Percentiles rank a stretch among this genome's conserved stretches.
Evolutionary conservation across 2,113 vertebrate genomes (phyloP).

Genomic region (Corythornis cristatus): DNA sequence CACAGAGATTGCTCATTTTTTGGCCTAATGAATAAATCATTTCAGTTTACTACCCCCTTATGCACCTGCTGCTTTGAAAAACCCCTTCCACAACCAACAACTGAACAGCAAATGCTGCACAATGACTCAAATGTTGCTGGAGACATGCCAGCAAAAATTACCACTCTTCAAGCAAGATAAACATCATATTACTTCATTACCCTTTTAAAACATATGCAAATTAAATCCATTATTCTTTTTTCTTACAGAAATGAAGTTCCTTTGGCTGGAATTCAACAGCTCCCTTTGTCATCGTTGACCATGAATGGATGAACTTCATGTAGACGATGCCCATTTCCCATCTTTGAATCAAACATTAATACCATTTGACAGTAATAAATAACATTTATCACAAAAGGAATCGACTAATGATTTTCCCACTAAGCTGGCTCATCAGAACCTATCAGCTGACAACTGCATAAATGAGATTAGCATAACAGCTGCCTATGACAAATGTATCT

Average conservation of each 20-base stretch:
- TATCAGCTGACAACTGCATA: constrained; percentile 92
- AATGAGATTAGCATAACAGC: constrained; percentile 94
- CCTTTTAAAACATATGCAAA: constrained; percentile 98
- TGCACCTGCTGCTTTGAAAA: constrained; percentile 85
- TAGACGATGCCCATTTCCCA: constrained; percentile 85
- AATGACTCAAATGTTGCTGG: constrained; percentile 83
- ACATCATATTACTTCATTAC: constrained; percentile 99
- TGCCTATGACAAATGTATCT: constrained; percentile 94
- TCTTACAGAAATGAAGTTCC: constrained; percentile 87
- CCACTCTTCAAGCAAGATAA: constrained; percentile 97
- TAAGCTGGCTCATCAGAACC: constrained; percentile 88
- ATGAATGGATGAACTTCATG: constrained; percentile 82
- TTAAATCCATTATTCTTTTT: constrained; percentile 91
- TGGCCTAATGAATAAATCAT: constrained; percentile 93
- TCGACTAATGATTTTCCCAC: constrained; percentile 94
- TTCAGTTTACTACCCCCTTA: constrained; percentile 56
- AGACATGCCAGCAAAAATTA: constrained; percentile 88
- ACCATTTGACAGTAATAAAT: constrained; percentile 98
- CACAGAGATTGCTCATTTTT: constrained; percentile 79
- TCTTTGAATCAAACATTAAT: constrained; percentile 96
- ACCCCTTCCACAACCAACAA: constrained; percentile 78
- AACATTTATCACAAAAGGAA: constrained; percentile 97
- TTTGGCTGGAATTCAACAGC: constrained; percentile 85
- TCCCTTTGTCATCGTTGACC: constrained; percentile 88
- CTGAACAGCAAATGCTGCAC: constrained; percentile 81